Percentiles rank a stretch among this genome's conserved stretches.
Conservation (phyloP, 2,797 vertebrate genomes). For the Sebastes steindachneri region DNA sequence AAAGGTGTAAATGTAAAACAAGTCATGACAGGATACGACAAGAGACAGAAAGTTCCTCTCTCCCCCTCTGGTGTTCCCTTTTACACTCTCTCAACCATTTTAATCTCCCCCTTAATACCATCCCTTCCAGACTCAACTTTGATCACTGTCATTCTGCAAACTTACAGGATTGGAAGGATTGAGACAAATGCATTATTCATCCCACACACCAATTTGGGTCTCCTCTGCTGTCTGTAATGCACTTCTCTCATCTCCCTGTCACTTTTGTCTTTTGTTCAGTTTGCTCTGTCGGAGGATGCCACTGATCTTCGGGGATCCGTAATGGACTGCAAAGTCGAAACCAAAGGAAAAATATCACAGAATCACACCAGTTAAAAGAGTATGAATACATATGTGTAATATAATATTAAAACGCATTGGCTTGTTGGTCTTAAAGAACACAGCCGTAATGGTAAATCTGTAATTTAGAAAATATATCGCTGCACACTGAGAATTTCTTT, state of each 20-base stretch:
- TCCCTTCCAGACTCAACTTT: slow-evolving; percentile 79
- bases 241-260: slow-evolving; percentile 75
- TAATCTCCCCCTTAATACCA: slow-evolving; percentile 76
- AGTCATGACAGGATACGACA: slow-evolving; percentile 79
- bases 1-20: slow-evolving; percentile 81
- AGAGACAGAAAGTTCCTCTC: slow-evolving; percentile 71
- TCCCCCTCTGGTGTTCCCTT: slow-evolving; percentile 62
- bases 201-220: slow-evolving; percentile 66
- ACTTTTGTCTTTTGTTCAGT: slow-evolving; percentile 65
- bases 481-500: neutral
- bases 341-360: slow-evolving; percentile 12
- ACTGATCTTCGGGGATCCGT: slow-evolving; percentile 34
- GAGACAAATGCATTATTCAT: slow-evolving; percentile 80
- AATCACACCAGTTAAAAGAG: neutral
- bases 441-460: neutral
- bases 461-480: neutral
- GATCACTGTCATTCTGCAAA: slow-evolving; percentile 80
- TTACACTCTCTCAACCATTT: slow-evolving; percentile 71
- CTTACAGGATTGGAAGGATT: slow-evolving; percentile 74
- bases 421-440: neutral
- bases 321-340: slow-evolving; percentile 19
- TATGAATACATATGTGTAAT: neutral
- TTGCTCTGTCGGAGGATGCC: slow-evolving; percentile 31
- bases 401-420: neutral
- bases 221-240: slow-evolving; percentile 70